Percentiles rank a stretch among this genome's conserved stretches.
phyloP scores from a whole-genome alignment of 2,888 invertebrate genomes.

The Oscheius sp. region DNA sequence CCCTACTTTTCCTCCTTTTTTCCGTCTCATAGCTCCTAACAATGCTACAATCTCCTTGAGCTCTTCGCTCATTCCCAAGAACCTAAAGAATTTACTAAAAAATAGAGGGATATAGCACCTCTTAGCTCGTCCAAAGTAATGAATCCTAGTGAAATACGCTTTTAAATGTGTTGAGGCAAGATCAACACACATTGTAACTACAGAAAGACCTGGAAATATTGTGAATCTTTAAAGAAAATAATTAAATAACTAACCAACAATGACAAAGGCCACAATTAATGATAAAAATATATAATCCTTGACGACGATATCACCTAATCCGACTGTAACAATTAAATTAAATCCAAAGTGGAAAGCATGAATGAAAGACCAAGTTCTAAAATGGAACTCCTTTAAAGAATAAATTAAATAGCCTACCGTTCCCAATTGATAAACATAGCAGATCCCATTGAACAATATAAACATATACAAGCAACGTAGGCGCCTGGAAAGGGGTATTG shows the following conservation, averaged over 20 bases:
- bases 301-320: constrained; percentile 73
- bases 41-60: constrained; percentile 72
- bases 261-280: constrained; percentile 73
- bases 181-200: constrained; percentile 74
- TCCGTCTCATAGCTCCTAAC: constrained; percentile 72
- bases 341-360: constrained; percentile 74
- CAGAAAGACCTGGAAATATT: constrained; percentile 67
- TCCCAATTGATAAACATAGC: constrained; percentile 73
- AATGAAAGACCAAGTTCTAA: constrained; percentile 71
- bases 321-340: constrained; percentile 74
- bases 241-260: constrained; percentile 65
- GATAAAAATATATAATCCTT: constrained; percentile 71
- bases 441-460: constrained; percentile 73
- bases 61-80: constrained; percentile 73
- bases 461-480: constrained; percentile 73
- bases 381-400: constrained; percentile 9
- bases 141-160: constrained; percentile 73
- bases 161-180: constrained; percentile 73
- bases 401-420: constrained; percentile 40
- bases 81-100: constrained; percentile 41
- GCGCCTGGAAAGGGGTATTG: constrained; percentile 58
- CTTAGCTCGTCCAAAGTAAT: constrained; percentile 73
- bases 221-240: background rate
- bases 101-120: constrained; percentile 37
- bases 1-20: constrained; percentile 73